Conservation (phyloP, 1,140 invertebrate species). For the Fopius arisanus region DNA sequence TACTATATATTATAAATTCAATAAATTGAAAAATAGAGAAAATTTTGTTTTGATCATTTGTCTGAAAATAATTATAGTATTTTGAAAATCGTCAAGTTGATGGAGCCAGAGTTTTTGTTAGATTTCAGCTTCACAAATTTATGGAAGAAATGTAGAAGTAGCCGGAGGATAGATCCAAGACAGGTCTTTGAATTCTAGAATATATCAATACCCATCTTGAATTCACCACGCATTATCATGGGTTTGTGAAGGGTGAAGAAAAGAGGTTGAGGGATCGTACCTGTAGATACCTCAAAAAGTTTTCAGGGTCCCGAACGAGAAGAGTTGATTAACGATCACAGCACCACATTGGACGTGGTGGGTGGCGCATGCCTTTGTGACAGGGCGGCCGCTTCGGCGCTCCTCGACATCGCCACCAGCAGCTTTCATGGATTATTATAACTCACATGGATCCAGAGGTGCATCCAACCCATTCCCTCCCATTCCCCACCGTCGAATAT, state of each 20-base stretch:
- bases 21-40: too few species aligned
- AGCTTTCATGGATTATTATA: slow-evolving; percentile 24
- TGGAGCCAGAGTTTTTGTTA: too few species aligned
- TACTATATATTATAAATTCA: too few species aligned
- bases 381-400: slow-evolving; percentile 58
- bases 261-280: slow-evolving; percentile 42
- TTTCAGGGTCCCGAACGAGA: slow-evolving; percentile 50
- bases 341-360: slow-evolving; percentile 59
- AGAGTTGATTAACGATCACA: slow-evolving; percentile 65
- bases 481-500: too few species aligned
- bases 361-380: slow-evolving; percentile 68
- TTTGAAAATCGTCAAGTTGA: too few species aligned
- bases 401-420: slow-evolving; percentile 50
- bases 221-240: background rate
- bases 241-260: slow-evolving; percentile 15
- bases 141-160: too few species aligned
- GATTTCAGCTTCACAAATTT: too few species aligned
- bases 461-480: background rate
- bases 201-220: slow-evolving; percentile 14
- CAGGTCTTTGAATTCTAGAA: too few species aligned
- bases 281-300: slow-evolving; percentile 57
- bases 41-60: too few species aligned
- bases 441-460: slow-evolving; percentile 19
- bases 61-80: too few species aligned
- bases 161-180: too few species aligned